These are phyloP conservation scores for Dicyrtoma fusca DNA, from an alignment of 2,888 invertebrate species.

Conservation along the genomic window DNA sequence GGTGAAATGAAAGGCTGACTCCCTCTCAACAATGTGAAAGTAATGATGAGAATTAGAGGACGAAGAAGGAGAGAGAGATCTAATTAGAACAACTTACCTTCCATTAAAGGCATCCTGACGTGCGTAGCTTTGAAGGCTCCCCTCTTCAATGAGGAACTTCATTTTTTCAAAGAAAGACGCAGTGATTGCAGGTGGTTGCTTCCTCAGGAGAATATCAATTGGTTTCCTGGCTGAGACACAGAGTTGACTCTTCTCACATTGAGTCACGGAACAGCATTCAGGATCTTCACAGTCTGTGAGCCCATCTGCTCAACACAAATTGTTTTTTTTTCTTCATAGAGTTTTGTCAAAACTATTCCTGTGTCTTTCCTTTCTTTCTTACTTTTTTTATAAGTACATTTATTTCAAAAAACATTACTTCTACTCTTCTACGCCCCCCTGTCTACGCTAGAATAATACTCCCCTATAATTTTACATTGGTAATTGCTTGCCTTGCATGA, in stretches of 20 bases:
- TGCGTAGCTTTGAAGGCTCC: constrained; percentile 96
- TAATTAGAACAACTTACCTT: constrained; percentile 70
- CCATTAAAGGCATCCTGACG: constrained; percentile 95
- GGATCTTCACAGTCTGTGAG: constrained; percentile 97
- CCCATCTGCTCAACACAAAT: constrained; percentile 72
- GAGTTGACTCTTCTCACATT: constrained; percentile 80
- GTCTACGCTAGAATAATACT: no score
- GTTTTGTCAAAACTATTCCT: no score
- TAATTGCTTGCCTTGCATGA: no score
- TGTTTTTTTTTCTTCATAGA: no score
- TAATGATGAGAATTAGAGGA: constrained; percentile 26
- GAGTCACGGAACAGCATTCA: constrained; percentile 75
- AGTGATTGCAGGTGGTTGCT: constrained; percentile 94
- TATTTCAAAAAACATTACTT: no score
- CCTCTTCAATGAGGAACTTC: constrained; percentile 97
- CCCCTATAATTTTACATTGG: no score
- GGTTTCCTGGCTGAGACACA: constrained; percentile 96
- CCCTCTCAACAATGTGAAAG: constrained; percentile 25
- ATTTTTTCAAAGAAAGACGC: constrained; percentile 98
- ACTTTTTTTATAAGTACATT: no score
- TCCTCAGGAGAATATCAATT: constrained; percentile 89
- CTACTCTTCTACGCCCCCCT: no score
- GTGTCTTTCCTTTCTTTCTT: no score
- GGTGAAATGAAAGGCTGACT: constrained; percentile 20
- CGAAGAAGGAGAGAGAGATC: constrained; percentile 1